Evolutionary conservation across 1,140 invertebrate species (phyloP), one percentile per base, ranked within the genome.

Genomic region (Scaptomyza montana): DNA sequence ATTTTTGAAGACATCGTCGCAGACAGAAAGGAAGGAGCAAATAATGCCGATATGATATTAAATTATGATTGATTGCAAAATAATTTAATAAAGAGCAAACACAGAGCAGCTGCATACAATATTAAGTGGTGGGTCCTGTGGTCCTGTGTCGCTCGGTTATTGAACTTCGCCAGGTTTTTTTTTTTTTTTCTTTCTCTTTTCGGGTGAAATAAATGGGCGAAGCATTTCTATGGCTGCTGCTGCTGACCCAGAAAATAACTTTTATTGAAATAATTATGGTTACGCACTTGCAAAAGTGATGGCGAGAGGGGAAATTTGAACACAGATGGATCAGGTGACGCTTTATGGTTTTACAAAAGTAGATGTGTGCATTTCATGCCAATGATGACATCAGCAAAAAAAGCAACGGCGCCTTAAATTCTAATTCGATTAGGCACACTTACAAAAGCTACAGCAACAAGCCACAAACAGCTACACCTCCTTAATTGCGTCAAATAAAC

Each of bases 51-150:
- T 54, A 77, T 76, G 72, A 89, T 74, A 86, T 81, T 66, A 70
- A 6, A 78, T 87, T 81, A 69, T 82, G 33, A 87, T 87, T 79
- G 73, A 87, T 87, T 79, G 84, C 84, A 71, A 87, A 87, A 87
- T 89, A 87, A 87, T 87, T 87, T 60, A 79, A 82, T 89, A 53
- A 89, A 79, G 65, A 56, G 54, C 49, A 64, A 59, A 66, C 30
- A 3, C 36, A n/a, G 19, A 69, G 60, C 51, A 51, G 25, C 56
- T 60, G 62, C 69, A 60, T 55, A 49, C 43, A 54, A 45, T 36
- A 36, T 41, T 12, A 49, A 12, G n/a, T 21, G 36, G 8, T 60
- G 43, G 19, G 53, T n/a, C 36, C 43, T 5, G 13, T 61, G 19
- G 53, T n/a, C 36, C 43, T 5, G 13, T 61, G 8, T 43, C 12